phyloP scores from a whole-genome alignment of 2,113 vertebrate species.

The Plectropomus leopardus region DNA sequence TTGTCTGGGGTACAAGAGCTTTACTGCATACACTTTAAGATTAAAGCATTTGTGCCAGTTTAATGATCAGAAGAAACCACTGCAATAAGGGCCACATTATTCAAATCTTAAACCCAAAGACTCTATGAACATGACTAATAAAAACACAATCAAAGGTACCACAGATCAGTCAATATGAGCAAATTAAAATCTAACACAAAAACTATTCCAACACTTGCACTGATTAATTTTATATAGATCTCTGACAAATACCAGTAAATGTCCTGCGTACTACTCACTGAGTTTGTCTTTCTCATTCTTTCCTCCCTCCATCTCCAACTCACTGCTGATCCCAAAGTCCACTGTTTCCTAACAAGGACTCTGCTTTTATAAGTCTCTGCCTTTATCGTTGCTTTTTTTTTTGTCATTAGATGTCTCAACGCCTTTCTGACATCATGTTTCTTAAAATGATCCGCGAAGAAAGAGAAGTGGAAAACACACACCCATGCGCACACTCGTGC shows the following conservation, averaged over 20 bases:
- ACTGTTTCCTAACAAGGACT: conserved; percentile 41
- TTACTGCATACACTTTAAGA: not conserved
- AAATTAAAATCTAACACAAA: not conserved
- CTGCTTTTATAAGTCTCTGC: conserved; percentile 29
- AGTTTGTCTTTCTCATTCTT: conserved; percentile 53
- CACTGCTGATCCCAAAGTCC: conserved; percentile 44
- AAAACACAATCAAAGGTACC: conserved; percentile 3
- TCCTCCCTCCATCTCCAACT: conserved; percentile 47
- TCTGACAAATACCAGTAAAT: conserved; percentile 15
- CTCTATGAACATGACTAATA: not conserved
- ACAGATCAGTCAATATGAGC: not conserved
- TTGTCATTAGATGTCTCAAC: conserved; percentile 43
- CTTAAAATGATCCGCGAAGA: conserved; percentile 34
- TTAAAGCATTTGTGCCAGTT: not conserved
- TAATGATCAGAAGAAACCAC: not conserved
- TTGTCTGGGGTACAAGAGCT: not conserved
- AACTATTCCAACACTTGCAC: not conserved
- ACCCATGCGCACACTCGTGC: not conserved
- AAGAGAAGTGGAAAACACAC: conserved; percentile 21
- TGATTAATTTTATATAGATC: not conserved
- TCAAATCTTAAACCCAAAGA: not conserved
- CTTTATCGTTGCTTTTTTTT: conserved; percentile 19
- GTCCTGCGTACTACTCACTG: conserved; percentile 68
- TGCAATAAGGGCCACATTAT: not conserved
- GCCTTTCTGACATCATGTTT: conserved; percentile 35